Conservation (phyloP, 2,113 vertebrate genomes). For the Rhea americana region DNA sequence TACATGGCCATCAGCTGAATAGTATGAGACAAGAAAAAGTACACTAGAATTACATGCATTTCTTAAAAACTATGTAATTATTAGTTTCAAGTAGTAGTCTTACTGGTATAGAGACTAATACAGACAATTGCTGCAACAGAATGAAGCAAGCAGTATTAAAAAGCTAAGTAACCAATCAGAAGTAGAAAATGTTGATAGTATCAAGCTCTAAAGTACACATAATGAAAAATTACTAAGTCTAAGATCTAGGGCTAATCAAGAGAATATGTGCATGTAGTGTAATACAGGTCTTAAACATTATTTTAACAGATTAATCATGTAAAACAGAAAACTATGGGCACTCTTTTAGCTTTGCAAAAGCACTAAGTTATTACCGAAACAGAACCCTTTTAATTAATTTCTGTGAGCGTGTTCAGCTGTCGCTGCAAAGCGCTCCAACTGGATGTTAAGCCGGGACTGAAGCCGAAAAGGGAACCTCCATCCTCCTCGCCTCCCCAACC, state of each 20-base stretch:
- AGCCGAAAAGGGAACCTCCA: neutral
- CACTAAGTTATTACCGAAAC: neutral
- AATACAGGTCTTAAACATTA: neutral
- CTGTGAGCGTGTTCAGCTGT: neutral
- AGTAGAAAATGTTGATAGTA: neutral
- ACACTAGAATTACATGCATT: neutral
- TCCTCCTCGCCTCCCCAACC: neutral
- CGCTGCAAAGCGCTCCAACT: neutral
- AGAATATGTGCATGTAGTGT: neutral
- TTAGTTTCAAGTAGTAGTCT: neutral
- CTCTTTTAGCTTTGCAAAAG: neutral
- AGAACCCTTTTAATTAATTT: neutral
- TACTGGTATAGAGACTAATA: neutral
- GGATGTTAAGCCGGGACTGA: neutral
- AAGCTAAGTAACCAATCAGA: neutral
- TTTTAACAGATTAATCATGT: neutral
- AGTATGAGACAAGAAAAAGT: neutral
- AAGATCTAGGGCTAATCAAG: neutral
- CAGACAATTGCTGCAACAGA: neutral
- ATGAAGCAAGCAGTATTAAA: neutral
- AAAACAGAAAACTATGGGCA: neutral
- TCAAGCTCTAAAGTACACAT: accelerated
- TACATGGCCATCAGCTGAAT: neutral
- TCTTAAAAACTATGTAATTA: neutral
- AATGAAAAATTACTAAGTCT: neutral